Evolutionary conservation across 1,140 invertebrate species (phyloP).

Genomic region (Pararge aegeria): DNA sequence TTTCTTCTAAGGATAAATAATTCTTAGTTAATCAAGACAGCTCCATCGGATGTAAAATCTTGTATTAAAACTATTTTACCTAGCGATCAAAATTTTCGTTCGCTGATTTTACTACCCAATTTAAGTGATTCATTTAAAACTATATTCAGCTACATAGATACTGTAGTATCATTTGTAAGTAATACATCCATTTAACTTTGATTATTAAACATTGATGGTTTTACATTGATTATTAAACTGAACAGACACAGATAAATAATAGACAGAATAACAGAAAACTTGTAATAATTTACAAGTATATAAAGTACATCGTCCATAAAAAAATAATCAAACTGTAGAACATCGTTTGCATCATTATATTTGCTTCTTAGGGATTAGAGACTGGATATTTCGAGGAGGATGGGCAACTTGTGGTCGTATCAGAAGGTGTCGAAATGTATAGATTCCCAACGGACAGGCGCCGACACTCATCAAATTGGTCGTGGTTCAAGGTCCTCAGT

Average conservation of each 20-base stretch:
- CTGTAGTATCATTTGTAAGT: no score
- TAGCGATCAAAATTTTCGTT: no score
- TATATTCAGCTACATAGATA: no score
- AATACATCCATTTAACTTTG: no score
- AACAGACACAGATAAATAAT: no score
- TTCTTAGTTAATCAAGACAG: conserved; percentile 39
- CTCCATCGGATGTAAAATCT: conserved; percentile 42
- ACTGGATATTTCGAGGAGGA: conserved; percentile 76
- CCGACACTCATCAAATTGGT: conserved; percentile 82
- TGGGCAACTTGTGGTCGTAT: conserved; percentile 78
- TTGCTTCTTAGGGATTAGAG: conserved; percentile 70
- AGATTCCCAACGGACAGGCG: conserved; percentile 80
- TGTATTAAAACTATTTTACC: conserved; percentile 4
- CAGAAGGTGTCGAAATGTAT: conserved; percentile 81
- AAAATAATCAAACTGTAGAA: conserved; percentile 28
- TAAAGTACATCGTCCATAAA: no score
- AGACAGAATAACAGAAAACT: no score
- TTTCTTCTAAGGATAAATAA: no score
- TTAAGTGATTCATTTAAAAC: neutral
- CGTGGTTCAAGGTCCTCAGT: conserved; percentile 83
- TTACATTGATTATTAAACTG: no score
- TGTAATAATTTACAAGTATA: no score
- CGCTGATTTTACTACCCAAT: neutral
- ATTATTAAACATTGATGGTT: no score
- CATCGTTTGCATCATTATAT: conserved; percentile 58